Conservation (phyloP, 2,113 vertebrate genomes). For the Labrus mixtus region DNA sequence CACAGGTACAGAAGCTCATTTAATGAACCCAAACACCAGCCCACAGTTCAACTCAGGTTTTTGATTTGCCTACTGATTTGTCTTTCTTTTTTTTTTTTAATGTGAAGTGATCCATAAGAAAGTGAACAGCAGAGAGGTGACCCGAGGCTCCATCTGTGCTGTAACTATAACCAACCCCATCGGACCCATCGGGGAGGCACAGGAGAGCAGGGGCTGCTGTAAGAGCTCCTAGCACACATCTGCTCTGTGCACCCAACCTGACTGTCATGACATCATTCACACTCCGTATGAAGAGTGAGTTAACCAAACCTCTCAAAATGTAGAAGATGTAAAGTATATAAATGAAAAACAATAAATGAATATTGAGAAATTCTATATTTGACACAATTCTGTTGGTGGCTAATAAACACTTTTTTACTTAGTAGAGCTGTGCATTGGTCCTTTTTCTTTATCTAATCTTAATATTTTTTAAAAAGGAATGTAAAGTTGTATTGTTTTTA, state of each 20-base stretch:
- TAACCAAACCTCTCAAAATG: background rate
- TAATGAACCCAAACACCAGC: background rate
- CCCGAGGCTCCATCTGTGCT: slow-evolving; percentile 82
- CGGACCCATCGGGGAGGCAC: slow-evolving; percentile 33
- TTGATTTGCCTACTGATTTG: background rate
- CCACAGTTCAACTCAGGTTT: background rate
- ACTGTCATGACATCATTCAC: slow-evolving; percentile 2
- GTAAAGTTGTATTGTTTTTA: slow-evolving; percentile 49
- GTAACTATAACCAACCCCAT: slow-evolving; percentile 78
- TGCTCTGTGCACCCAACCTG: background rate
- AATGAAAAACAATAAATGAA: background rate
- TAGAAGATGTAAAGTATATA: slow-evolving; percentile 25
- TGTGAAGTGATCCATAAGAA: slow-evolving; percentile 89
- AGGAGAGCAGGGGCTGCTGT: slow-evolving; percentile 77
- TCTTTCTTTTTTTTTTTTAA: background rate
- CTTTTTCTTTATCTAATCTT: background rate
- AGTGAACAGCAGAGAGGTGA: slow-evolving; percentile 90
- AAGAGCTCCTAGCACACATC: slow-evolving; percentile 73
- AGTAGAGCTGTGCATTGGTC: background rate
- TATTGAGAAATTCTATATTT: slow-evolving; percentile 13
- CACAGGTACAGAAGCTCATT: slow-evolving; percentile 82
- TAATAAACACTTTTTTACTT: background rate
- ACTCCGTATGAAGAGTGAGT: background rate
- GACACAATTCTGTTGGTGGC: slow-evolving; percentile 10
- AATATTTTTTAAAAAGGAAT: slow-evolving; percentile 28